Conservation (phyloP, 1,140 invertebrate genomes). For the Hestina assimilis region DNA sequence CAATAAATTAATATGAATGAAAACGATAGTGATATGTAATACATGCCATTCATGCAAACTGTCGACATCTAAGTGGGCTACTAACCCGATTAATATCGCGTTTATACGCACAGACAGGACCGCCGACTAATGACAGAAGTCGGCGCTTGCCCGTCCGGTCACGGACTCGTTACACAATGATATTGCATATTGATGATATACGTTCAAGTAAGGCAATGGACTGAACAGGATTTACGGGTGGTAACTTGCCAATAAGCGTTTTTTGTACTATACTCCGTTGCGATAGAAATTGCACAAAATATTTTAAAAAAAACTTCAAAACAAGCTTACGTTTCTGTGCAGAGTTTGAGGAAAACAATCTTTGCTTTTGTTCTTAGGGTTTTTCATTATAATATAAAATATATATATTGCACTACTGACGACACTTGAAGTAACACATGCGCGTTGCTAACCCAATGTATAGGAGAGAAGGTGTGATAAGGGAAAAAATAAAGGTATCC, state of each 20-base stretch:
- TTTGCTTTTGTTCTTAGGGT: no score
- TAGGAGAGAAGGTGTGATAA: no score
- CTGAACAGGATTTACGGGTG: constrained; percentile 10
- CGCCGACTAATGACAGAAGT: background rate
- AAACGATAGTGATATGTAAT: background rate
- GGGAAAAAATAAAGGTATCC: no score
- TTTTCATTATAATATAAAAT: no score
- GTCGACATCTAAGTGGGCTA: background rate
- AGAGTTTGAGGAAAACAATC: no score
- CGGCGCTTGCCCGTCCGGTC: background rate
- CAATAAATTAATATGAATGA: background rate
- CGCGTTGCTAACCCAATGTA: no score
- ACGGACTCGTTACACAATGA: constrained; percentile 1
- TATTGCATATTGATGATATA: constrained; percentile 4
- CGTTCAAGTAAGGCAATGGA: background rate
- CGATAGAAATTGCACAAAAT: background rate
- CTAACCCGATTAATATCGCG: constrained; percentile 4
- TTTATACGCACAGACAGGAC: background rate
- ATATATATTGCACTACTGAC: no score
- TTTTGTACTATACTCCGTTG: background rate
- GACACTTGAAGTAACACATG: no score
- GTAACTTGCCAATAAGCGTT: background rate
- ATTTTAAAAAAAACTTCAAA: no score
- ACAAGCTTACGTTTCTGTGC: no score
- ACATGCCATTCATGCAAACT: background rate